Evolutionary conservation across 2,888 invertebrate genomes (phyloP).

Genomic region (Polyommatus iphigenia): DNA sequence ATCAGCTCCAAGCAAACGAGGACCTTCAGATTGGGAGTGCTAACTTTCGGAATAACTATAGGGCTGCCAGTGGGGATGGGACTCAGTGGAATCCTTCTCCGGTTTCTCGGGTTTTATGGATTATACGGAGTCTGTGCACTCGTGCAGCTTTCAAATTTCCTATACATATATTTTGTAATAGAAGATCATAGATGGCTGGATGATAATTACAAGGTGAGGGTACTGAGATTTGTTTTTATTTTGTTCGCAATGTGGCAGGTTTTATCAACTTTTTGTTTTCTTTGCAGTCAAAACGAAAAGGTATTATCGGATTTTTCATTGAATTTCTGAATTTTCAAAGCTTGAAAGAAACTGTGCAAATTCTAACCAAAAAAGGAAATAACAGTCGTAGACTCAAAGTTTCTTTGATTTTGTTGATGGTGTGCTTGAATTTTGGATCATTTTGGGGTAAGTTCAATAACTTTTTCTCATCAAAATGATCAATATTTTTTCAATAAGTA

Average conservation of each 20-base stretch:
- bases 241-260: constrained; percentile 49
- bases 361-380: constrained; percentile 74
- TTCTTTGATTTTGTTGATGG: constrained; percentile 60
- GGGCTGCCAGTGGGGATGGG: constrained; percentile 75
- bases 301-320: constrained; percentile 52
- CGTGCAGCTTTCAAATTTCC: constrained; percentile 67
- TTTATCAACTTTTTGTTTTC: neutral
- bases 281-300: constrained; percentile 58
- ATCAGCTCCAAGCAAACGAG: constrained; percentile 79
- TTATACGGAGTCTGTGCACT: constrained; percentile 67
- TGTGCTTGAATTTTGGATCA: constrained; percentile 66
- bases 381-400: constrained; percentile 65
- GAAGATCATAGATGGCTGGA: constrained; percentile 66
- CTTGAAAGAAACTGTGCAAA: constrained; percentile 70
- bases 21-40: constrained; percentile 81
- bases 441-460: constrained; percentile 61
- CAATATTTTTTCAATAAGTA: neutral
- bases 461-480: neutral
- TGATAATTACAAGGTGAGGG: constrained; percentile 58
- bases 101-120: constrained; percentile 73
- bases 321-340: constrained; percentile 76
- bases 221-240: constrained; percentile 38
- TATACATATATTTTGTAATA: constrained; percentile 65
- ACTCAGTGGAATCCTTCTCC: constrained; percentile 64
- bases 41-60: constrained; percentile 69